Base-by-base conservation (phyloP, 2,797 vertebrate genomes). In the Acridotheres tristis region DNA sequence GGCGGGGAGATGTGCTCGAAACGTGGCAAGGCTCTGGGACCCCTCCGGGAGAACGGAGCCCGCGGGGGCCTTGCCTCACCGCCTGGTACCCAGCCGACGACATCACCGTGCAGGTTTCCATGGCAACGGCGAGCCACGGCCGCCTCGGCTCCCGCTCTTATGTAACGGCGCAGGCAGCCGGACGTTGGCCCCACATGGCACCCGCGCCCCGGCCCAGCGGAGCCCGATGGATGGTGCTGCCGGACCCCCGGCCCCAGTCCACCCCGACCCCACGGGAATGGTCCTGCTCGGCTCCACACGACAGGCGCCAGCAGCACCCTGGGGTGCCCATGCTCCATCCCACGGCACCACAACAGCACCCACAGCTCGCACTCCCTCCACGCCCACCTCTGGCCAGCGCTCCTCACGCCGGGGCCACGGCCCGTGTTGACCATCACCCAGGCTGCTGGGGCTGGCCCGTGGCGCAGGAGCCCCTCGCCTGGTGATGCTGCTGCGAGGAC, bases 101-200 rank as follows among this genome's bases (percentile, higher is more conserved):
- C 95, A 96, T 94, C 93, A 94, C 91, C 67, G 88, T 89, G 85
- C 55, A 93, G 88, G 94, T 96, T 96, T 96, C 96, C 83, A 95
- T 95, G 96, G 88, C 83, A 95, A 96, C 91, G 34, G 40, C 26
- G 94, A 94, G 93, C 95, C 88, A 88, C 73, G 62, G 93, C 88
- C 85, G 93, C 96, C 95, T 91, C 86, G 40, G 94, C 94, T 96
- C 94, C 94, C 34, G 62, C 89, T 92, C 95, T 96, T 96, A 96
- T 93, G 91, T 96, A 96, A 96, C 79, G 29, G 82, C 85, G 8
- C 90, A 67, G 87, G 89, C 77, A 62, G 86, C 78, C 58, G 73
- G 79, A 88, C 83, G 15, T 72, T 38, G 78, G 92, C 73, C 94
- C 85, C 76, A 7, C 80, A 61, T 11, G 38, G 74, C 87, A 54